Base-by-base conservation (phyloP, 23 tunicate genomes). In the Phallusia fumigata region DNA sequence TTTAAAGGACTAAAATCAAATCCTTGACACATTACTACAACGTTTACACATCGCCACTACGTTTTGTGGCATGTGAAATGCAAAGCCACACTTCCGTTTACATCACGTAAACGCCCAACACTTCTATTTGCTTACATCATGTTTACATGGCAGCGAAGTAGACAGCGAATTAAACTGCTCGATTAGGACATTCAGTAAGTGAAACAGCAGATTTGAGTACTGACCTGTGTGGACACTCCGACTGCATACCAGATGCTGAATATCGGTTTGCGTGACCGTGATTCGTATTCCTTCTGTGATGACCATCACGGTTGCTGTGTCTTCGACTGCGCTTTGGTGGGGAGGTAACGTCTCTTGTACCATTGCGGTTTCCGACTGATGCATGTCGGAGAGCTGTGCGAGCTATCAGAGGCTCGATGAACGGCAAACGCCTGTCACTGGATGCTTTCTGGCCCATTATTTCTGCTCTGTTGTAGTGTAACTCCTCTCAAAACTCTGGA, bases 181-280 rank as follows among this genome's bases (percentile, higher is more conserved):
- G n/a, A n/a, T n/a, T n/a, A n/a, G n/a, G n/a, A n/a, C n/a, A n/a
- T n/a, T n/a, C 47, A 3, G 5, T 40, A 40, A 5, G 10, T 5
- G 10, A 40, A 40, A 40, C 47, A 40, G 47, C 10, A 40, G 5
- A 40, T 10, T 40, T 5, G 8, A 58, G 28, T 24, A 82, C 86
- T 44, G 33, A 88, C 93, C 93, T 83, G 84, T 88, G 86, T 5
- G 93, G 93, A 33, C 93, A 88, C 65, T 88, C 93, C 45, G 93
- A 87, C 28, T 79, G 88, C 40, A 83, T 35, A 11, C 93, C 93
- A 18, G 93, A 88, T 33, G 87, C 90, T 18, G 90, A 77, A 21
- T 82, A 36, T 51, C 77, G 83, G 69, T 88, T 88, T 49, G 80
- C 81, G 36, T 82, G 76, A 65, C 36, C 33, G 33, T 81, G 90